Evolutionary conservation across 2,113 vertebrate species (phyloP).

Genomic region (Callionymus lyra): DNA sequence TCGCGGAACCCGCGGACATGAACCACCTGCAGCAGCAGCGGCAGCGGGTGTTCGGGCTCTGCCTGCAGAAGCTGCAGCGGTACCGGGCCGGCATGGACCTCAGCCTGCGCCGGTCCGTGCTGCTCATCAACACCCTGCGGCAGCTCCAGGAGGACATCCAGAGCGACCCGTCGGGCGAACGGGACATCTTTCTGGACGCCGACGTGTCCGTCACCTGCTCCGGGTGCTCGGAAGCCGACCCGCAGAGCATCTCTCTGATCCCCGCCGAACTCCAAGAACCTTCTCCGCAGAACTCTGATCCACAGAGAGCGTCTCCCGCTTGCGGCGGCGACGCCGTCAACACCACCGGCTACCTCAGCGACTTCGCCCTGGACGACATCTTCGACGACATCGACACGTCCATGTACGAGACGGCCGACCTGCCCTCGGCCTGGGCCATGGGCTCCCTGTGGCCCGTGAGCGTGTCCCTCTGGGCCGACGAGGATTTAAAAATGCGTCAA

Average conservation of each 20-base stretch:
- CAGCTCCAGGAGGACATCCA: constrained; percentile 75
- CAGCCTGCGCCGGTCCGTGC: constrained; percentile 77
- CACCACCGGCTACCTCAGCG: constrained; percentile 76
- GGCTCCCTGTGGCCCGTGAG: constrained; percentile 48
- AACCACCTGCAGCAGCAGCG: constrained; percentile 75
- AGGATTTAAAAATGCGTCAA: constrained; percentile 67
- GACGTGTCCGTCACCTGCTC: constrained; percentile 58
- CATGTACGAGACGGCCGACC: constrained; percentile 79
- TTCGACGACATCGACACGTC: constrained; percentile 85
- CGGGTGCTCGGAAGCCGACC: constrained; percentile 53
- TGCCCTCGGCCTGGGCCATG: constrained; percentile 57
- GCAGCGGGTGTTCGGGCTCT: constrained; percentile 77
- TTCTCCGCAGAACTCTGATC: constrained; percentile 15
- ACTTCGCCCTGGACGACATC: constrained; percentile 78
- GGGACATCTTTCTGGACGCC: constrained; percentile 16
- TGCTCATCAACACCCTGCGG: constrained; percentile 78
- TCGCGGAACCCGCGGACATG: constrained; percentile 25
- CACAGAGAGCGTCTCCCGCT: constrained; percentile 42
- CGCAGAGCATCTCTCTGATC: constrained; percentile 13
- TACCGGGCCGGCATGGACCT: constrained; percentile 75
- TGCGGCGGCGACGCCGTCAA: constrained; percentile 70
- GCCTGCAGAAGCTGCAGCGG: constrained; percentile 75
- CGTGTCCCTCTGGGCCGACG: constrained; percentile 54
- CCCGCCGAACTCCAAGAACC: not conserved
- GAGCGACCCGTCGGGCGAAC: constrained; percentile 42